phyloP scores from a whole-genome alignment of 2,888 invertebrate genomes.

The Dryococelus australis region DNA sequence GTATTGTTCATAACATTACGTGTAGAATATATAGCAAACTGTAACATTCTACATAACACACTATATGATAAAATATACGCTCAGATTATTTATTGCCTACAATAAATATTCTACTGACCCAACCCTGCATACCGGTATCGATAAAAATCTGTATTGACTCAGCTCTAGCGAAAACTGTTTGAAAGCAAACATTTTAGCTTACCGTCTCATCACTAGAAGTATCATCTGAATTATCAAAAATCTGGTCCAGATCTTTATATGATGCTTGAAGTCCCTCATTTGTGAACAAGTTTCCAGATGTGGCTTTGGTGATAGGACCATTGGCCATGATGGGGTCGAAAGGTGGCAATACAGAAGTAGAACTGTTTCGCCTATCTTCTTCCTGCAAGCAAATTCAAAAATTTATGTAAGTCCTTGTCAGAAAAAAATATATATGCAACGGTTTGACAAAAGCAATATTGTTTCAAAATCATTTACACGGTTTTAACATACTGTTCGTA shows the following conservation, averaged over 20 bases:
- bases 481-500: too few relatives aligned
- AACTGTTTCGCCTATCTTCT: slow-evolving; percentile 50
- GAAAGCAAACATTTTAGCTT: slow-evolving; percentile 56
- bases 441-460: not conserved
- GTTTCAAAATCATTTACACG: too few relatives aligned
- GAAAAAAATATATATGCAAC: not conserved
- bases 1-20: too few relatives aligned
- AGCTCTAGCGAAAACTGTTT: not conserved
- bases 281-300: slow-evolving; percentile 73
- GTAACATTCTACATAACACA: too few relatives aligned
- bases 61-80: too few relatives aligned
- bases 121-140: too few relatives aligned
- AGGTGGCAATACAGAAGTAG: slow-evolving; percentile 34
- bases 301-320: slow-evolving; percentile 39
- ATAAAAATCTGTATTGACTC: too few relatives aligned
- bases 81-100: too few relatives aligned
- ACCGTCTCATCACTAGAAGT: slow-evolving; percentile 90
- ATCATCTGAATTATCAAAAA: slow-evolving; percentile 92
- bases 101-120: too few relatives aligned
- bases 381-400: slow-evolving; percentile 48
- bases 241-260: slow-evolving; percentile 89
- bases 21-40: too few relatives aligned
- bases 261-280: slow-evolving; percentile 90
- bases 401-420: too few relatives aligned
- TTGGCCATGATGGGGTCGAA: slow-evolving; percentile 43